Evolutionary conservation across 2,888 invertebrate genomes (phyloP).

Genomic region (Aelia acuminata): DNA sequence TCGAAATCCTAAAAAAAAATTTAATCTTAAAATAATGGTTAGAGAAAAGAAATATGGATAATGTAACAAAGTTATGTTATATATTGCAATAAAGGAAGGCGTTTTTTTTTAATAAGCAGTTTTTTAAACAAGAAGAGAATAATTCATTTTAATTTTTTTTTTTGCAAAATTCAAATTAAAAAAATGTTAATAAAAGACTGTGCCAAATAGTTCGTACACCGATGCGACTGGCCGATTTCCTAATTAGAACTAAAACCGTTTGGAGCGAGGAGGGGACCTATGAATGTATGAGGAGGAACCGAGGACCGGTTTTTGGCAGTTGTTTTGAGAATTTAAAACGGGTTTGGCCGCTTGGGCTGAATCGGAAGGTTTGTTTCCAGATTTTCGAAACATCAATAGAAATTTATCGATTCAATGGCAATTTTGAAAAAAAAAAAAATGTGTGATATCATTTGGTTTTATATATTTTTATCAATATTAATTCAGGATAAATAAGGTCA

Average conservation of each 20-base stretch:
- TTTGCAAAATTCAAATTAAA: neutral
- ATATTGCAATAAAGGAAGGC: too few species aligned
- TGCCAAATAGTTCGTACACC: neutral
- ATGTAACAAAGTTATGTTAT: too few species aligned
- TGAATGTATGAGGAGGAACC: slow-evolving; percentile 37
- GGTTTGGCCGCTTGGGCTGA: neutral
- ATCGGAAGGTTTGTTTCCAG: neutral
- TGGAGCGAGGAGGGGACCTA: neutral
- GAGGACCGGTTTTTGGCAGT: slow-evolving; percentile 26
- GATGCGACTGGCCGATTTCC: neutral
- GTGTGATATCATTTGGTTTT: too few species aligned
- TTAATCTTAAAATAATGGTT: neutral
- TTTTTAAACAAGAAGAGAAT: too few species aligned
- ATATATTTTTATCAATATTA: too few species aligned
- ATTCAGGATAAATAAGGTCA: too few species aligned
- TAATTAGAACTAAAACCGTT: slow-evolving; percentile 34
- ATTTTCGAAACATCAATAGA: neutral
- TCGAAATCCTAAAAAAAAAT: too few species aligned
- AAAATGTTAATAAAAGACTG: neutral
- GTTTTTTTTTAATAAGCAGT: too few species aligned
- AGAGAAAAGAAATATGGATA: neutral
- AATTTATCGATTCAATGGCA: neutral
- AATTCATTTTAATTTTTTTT: too few species aligned
- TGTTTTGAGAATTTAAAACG: slow-evolving; percentile 20
- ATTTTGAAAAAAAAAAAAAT: too few species aligned